These are phyloP conservation scores for Vultur gryphus DNA, from an alignment of 2,797 vertebrate species.

Conservation along the genomic window DNA sequence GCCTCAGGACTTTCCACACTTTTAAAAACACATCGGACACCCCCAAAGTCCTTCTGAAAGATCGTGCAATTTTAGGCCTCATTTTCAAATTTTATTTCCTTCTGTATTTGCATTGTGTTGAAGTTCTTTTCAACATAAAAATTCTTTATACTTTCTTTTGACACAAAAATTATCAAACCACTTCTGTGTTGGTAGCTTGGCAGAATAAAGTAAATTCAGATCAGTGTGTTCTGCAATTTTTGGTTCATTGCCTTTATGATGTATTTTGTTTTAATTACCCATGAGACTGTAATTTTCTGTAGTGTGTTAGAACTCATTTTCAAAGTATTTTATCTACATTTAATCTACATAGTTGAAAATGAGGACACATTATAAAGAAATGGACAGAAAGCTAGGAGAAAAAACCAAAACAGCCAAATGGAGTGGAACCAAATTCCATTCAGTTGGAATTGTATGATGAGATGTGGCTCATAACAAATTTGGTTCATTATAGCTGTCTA, in stretches of 20 bases:
- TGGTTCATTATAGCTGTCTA: neutral
- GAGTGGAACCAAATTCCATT: slow-evolving; percentile 3
- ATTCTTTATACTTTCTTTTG: neutral
- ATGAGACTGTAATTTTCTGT: neutral
- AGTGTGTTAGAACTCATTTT: neutral
- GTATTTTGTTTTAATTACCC: slow-evolving; percentile 19
- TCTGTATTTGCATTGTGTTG: neutral
- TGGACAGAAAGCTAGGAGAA: neutral
- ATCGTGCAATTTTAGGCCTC: neutral
- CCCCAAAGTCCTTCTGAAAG: neutral
- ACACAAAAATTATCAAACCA: neutral
- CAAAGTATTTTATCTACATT: slow-evolving; percentile 18
- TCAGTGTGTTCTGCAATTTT: neutral
- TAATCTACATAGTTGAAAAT: neutral
- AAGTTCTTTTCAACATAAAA: neutral
- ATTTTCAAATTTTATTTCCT: neutral
- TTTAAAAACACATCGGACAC: neutral
- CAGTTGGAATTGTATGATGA: neutral
- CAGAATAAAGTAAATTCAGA: slow-evolving; percentile 6
- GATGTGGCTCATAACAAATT: neutral
- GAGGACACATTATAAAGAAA: neutral
- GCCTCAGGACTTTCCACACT: neutral
- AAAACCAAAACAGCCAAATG: neutral
- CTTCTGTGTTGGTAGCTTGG: neutral
- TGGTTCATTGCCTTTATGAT: slow-evolving; percentile 6